Base-by-base conservation (phyloP, 2,888 invertebrate species). In the Teleogryllus oceanicus region DNA sequence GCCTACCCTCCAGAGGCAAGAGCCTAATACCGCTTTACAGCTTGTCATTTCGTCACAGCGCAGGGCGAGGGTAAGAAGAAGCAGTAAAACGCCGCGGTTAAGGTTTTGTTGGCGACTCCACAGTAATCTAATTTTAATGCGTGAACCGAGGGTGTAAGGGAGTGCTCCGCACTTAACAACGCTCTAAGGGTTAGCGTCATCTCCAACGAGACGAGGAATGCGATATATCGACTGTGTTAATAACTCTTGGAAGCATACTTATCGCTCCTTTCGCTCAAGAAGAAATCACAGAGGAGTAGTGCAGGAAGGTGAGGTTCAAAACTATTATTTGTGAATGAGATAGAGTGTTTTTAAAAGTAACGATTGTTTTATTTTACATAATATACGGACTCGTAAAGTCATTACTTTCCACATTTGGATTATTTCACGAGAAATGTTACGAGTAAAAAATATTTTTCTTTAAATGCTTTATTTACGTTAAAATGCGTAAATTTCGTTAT, bases 71-170 rank as follows among this genome's bases (percentile, higher is more conserved):
- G n/a, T 13, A 18, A 62, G 62, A 62, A 62, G 13, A 62, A 62
- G 62, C n/a, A 62, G 62, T 62, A 62, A 62, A 62, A 62, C 62
- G n/a, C 62, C n/a, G 62, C 16, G 16, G 62, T 62, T 62, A 13
- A 62, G 62, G 16, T 37, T 62, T 13, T 18, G 62, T 18, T 62
- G 62, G 62, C 62, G 62, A 62, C 16, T 62, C 62, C 62, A 62
- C n/a, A 37, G 62, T n/a, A 62, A 13, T 62, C 62, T 62, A 62
- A 62, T 62, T 62, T 62, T 62, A 62, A 62, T 62, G 62, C n/a
- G 16, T n/a, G 13, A 62, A 62, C 13, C 62, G 62, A 62, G 62
- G n/a, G n/a, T 62, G n/a, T 62, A 62, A 62, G 62, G 62, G 37
- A 37, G 37, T 37, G 37, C 37, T 37, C n/a, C 62, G n/a, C 62